Percentiles rank a stretch among this genome's conserved stretches.
These are phyloP conservation scores for Lobophora halterata DNA, from an alignment of 2,888 invertebrate species.

Conservation along the genomic window DNA sequence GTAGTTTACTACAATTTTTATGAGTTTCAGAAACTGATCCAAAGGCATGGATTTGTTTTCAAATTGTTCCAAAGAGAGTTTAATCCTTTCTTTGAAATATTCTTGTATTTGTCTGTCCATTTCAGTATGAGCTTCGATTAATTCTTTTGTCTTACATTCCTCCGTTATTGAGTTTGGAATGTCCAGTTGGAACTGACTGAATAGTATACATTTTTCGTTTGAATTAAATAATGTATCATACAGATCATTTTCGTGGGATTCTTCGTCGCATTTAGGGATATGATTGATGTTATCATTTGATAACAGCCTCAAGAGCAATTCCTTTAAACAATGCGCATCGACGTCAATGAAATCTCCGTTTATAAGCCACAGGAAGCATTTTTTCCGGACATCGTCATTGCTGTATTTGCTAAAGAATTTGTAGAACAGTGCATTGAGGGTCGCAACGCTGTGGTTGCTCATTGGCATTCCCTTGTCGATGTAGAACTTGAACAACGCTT, in stretches of 20 bases:
- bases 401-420: conserved; percentile 63
- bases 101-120: conserved; percentile 39
- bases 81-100: conserved; percentile 39
- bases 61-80: conserved; percentile 26
- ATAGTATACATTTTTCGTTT: conserved; percentile 56
- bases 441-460: conserved; percentile 51
- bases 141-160: conserved; percentile 24
- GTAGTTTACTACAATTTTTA: conserved; percentile 44
- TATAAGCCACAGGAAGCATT: conserved; percentile 58
- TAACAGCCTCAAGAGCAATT: conserved; percentile 53
- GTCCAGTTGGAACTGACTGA: conserved; percentile 60
- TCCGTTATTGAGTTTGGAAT: conserved; percentile 19
- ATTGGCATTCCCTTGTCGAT: conserved; percentile 66
- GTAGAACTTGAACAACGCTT: conserved; percentile 61
- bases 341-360: conserved; percentile 41
- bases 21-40: conserved; percentile 42
- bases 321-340: conserved; percentile 34
- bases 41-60: conserved; percentile 35
- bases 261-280: not conserved
- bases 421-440: conserved; percentile 50
- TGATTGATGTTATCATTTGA: conserved; percentile 54
- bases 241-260: conserved; percentile 32
- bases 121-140: conserved; percentile 40
- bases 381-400: conserved; percentile 42
- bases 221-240: conserved; percentile 52